These are phyloP conservation scores for Calycopis cecrops DNA, from an alignment of 1,140 invertebrate species.

Conservation along the genomic window DNA sequence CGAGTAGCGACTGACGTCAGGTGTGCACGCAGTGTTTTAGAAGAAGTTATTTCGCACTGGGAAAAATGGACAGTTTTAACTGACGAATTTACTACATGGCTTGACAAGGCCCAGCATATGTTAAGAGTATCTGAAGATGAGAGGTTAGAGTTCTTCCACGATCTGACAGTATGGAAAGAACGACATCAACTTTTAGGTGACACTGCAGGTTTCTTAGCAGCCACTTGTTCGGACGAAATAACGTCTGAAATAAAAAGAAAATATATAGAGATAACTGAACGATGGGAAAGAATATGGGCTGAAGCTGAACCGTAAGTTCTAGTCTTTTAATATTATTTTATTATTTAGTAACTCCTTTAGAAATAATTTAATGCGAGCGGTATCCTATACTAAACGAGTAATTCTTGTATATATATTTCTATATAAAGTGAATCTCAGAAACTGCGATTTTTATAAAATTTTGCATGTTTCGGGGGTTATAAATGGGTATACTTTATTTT, in stretches of 20 bases:
- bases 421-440: no score
- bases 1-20: constrained; percentile 91
- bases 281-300: constrained; percentile 89
- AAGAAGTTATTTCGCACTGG: constrained; percentile 93
- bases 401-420: no score
- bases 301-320: constrained; percentile 81
- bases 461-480: no score
- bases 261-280: constrained; percentile 81
- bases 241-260: constrained; percentile 85
- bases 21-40: constrained; percentile 91
- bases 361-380: constrained; percentile 1
- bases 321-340: background rate
- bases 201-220: constrained; percentile 90
- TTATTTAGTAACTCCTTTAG: no score
- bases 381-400: no score
- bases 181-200: constrained; percentile 89
- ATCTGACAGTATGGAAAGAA: constrained; percentile 92
- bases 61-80: constrained; percentile 85
- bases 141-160: constrained; percentile 92
- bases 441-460: no score
- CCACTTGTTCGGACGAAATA: constrained; percentile 88
- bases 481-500: no score
- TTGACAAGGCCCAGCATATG: constrained; percentile 86
- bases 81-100: constrained; percentile 86
- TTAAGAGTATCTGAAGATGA: constrained; percentile 87